Percentiles rank a stretch among this genome's conserved stretches.
Conservation (phyloP, 2,113 vertebrate species). For the Turdus rufiventris region DNA sequence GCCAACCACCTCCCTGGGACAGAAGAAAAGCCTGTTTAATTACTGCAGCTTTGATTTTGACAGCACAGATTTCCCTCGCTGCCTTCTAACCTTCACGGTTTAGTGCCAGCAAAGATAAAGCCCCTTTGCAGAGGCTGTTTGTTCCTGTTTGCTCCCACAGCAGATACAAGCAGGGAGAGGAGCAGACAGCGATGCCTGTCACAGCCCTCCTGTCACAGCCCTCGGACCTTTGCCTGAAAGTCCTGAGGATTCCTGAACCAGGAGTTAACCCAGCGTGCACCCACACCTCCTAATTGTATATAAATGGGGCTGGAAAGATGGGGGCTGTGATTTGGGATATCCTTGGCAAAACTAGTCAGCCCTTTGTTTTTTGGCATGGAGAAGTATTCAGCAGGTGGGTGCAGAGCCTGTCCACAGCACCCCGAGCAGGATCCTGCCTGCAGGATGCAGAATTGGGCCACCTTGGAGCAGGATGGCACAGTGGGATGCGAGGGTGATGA, state of each 20-base stretch:
- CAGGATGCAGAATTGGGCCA: neutral
- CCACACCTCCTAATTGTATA: fast-evolving
- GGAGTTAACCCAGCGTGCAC: neutral
- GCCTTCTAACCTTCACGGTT: neutral
- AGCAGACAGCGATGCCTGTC: neutral
- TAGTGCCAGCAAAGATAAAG: constrained; percentile 15
- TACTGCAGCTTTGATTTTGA: neutral
- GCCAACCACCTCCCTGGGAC: neutral
- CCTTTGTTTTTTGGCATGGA: neutral
- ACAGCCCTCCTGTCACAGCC: fast-evolving
- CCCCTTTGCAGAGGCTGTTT: neutral
- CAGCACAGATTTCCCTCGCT: neutral
- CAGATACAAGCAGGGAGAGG: neutral
- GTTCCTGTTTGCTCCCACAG: neutral
- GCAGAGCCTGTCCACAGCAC: neutral
- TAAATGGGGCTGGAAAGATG: neutral
- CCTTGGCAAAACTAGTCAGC: neutral
- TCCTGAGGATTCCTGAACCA: neutral
- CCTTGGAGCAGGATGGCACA: fast-evolving
- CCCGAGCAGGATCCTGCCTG: neutral
- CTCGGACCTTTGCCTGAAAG: neutral
- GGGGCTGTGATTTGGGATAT: neutral
- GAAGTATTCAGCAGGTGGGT: neutral
- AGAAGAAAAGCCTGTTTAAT: neutral
- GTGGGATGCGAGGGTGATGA: neutral